A percentile compares a stretch with the other conserved stretches of the same genome.
These are phyloP conservation scores for Gambusia yucatana DNA, from an alignment of 2,797 vertebrate species.

Conservation along the genomic window DNA sequence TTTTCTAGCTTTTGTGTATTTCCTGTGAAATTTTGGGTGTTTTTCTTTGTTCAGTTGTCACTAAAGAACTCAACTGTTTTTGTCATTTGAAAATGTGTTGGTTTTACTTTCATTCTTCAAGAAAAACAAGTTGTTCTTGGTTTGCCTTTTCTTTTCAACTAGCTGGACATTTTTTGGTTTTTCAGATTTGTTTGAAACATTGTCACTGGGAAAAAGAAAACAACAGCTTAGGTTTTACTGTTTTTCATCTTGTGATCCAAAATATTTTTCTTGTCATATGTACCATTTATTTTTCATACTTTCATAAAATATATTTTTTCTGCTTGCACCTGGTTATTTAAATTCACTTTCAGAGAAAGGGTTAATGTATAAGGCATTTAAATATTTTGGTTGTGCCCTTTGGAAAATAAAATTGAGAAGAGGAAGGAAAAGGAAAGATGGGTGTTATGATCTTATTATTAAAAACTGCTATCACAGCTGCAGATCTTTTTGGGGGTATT, in stretches of 20 bases:
- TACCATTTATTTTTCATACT: conserved; percentile 18
- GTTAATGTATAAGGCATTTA: background rate
- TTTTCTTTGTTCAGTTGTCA: conserved; percentile 3
- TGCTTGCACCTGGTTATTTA: conserved; percentile 30
- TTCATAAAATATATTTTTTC: conserved; percentile 54
- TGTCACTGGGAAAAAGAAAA: background rate
- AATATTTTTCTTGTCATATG: background rate
- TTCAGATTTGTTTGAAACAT: background rate
- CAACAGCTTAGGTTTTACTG: background rate
- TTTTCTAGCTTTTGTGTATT: background rate
- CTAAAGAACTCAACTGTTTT: background rate
- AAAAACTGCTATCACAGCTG: background rate
- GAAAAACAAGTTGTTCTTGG: background rate
- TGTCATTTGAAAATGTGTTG: conserved; percentile 39
- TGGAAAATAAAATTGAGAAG: background rate
- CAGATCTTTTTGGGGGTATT: background rate
- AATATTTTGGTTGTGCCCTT: background rate
- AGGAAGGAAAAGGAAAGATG: background rate
- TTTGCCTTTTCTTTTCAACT: conserved; percentile 1
- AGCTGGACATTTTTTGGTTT: background rate
- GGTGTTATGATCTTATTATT: background rate
- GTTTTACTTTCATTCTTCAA: conserved; percentile 5
- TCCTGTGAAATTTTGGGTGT: background rate
- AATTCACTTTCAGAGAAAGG: conserved; percentile 3
- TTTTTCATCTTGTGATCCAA: background rate